Evolutionary conservation across 2,797 vertebrate genomes (phyloP), one percentile per base, ranked within the genome.

Genomic region (Betta splendens): DNA sequence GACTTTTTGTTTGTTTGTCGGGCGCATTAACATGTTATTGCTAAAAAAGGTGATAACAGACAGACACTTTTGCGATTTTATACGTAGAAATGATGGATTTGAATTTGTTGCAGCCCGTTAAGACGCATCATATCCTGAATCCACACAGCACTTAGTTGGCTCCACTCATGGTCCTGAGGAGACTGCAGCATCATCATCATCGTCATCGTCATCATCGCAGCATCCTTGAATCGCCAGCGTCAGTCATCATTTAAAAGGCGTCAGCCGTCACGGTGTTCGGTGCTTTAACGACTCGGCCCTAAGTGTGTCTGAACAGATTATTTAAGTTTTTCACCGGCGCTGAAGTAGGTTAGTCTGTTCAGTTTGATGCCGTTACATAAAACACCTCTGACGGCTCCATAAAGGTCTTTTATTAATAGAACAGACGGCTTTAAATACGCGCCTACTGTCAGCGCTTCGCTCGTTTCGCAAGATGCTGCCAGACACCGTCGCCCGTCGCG

Each of bases 21-120:
- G 3, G 13, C n/a, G 17, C 42, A 71, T 64, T 72, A 76, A 72
- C 61, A 64, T 56, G n/a, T 65, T 53, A 36, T 61, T 50, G 51
- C 55, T 40, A 42, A 66, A 56, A n/a, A 35, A 42, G 22, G 17
- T 7, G 28, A 44, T 38, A 22, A 45, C 28, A 9, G 46, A 29
- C 43, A 20, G 23, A 1, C 22, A 5, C 12, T 10, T 7, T 6
- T 50, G 28, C 3, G 37, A 38, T 45, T 48, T 48, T 53, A 57
- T 9, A 33, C 33, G 15, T 31, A 28, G 16, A 37, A 36, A 5
- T 51, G 10, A 9, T 5, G 11, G 15, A 15, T 18, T 21, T n/a
- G 0, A 29, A 5, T 28, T n/a, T n/a, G 9, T 9, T 53, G n/a
- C 6, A 32, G 7, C 13, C 13, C 28, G 17, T 53, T 16, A 3